Conservation (phyloP, 2,888 invertebrate genomes). For the Metacarcinus magister region DNA sequence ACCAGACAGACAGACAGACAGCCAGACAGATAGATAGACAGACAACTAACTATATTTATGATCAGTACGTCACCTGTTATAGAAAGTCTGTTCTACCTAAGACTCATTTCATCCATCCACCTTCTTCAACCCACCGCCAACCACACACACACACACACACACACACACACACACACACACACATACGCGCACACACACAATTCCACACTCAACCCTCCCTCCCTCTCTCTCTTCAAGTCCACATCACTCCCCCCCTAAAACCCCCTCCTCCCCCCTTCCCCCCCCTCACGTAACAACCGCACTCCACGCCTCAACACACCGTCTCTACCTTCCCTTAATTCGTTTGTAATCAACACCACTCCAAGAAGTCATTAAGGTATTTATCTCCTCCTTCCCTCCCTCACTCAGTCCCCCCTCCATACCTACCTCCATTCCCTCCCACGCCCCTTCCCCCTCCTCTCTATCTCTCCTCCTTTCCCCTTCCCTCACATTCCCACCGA, state of each 20-base stretch:
- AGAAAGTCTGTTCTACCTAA: not conserved
- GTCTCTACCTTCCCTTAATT: not conserved
- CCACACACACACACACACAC: not conserved
- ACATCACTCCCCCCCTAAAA: not conserved
- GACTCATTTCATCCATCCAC: not conserved
- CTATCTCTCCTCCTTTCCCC: not conserved
- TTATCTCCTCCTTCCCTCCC: not conserved
- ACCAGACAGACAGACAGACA: no score
- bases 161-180: no score
- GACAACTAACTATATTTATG: not conserved
- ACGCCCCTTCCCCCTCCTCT: not conserved
- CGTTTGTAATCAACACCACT: slow-evolving; percentile 20
- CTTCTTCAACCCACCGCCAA: not conserved
- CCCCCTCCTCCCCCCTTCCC: not conserved
- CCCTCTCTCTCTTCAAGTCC: not conserved
- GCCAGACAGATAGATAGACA: no score
- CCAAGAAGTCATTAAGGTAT: slow-evolving; percentile 46
- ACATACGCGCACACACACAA: no score
- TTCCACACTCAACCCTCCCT: not conserved
- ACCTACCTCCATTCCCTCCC: not conserved
- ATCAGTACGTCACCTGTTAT: not conserved
- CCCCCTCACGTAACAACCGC: not conserved
- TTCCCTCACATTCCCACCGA: not conserved
- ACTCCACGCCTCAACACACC: not conserved
- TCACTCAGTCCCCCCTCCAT: not conserved